These are phyloP conservation scores for Triops cancriformis DNA, from an alignment of 1,140 invertebrate species.

Conservation along the genomic window DNA sequence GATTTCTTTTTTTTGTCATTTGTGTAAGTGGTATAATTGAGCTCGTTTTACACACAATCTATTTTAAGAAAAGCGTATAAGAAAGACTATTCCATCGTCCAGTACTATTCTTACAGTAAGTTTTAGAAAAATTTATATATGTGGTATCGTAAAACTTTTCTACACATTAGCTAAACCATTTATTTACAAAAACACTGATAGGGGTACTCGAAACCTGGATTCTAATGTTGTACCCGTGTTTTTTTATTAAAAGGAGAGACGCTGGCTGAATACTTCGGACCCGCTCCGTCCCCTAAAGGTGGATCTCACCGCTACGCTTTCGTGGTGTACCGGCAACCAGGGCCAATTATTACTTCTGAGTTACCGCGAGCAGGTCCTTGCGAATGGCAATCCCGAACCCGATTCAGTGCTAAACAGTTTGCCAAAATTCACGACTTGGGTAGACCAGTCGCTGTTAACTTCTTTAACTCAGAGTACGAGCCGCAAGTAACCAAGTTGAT, in stretches of 20 bases:
- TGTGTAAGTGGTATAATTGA: too few species aligned
- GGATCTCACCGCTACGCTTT: conserved; percentile 26
- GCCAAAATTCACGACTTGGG: conserved; percentile 20
- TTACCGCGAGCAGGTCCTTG: conserved; percentile 21
- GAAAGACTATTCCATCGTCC: too few species aligned
- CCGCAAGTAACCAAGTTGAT: conserved; percentile 12
- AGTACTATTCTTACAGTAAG: too few species aligned
- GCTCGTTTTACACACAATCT: too few species aligned
- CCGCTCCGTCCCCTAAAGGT: conserved; percentile 21
- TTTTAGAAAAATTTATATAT: too few species aligned
- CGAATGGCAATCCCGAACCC: conserved; percentile 19
- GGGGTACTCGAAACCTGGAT: too few species aligned
- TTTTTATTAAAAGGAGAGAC: conserved; percentile 18
- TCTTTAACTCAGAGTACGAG: conserved; percentile 22
- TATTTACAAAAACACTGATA: too few species aligned
- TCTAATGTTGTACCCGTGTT: background rate
- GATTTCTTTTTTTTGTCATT: too few species aligned
- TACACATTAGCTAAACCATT: too few species aligned
- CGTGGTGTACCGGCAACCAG: conserved; percentile 19
- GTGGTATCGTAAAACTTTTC: too few species aligned
- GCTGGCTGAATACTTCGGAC: conserved; percentile 24
- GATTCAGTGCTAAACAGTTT: conserved; percentile 22
- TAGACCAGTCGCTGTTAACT: conserved; percentile 23
- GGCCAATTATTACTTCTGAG: background rate
- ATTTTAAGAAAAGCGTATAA: too few species aligned